These are phyloP conservation scores for Hemibagrus wyckioides DNA, from an alignment of 2,113 vertebrate genomes.

Conservation along the genomic window DNA sequence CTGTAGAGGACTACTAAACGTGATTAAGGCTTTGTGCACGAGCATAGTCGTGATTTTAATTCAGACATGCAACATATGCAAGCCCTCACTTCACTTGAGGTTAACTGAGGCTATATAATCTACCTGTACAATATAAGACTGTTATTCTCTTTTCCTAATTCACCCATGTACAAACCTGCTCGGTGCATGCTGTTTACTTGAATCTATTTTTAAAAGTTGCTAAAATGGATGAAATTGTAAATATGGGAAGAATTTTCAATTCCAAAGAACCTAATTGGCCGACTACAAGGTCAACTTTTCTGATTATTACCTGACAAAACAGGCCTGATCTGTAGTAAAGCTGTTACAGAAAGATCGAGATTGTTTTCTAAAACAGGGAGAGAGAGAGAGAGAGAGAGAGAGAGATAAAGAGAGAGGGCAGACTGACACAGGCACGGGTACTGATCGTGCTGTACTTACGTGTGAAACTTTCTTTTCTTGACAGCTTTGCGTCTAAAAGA, in stretches of 20 bases:
- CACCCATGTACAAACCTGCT: neutral
- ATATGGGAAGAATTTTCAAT: neutral
- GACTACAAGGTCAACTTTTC: neutral
- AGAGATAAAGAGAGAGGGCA: neutral
- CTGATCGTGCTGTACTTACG: constrained; percentile 61
- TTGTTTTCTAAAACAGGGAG: neutral
- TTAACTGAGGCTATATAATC: neutral
- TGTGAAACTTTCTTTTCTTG: constrained; percentile 71
- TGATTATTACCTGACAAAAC: neutral
- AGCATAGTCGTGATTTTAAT: constrained; percentile 38
- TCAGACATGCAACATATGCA: neutral
- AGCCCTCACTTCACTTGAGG: neutral
- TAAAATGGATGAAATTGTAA: neutral
- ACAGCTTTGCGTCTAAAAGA: constrained; percentile 53
- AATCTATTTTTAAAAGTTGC: neutral
- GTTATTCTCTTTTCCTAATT: neutral
- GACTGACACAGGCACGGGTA: neutral
- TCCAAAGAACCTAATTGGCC: neutral
- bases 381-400: neutral
- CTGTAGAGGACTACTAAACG: constrained; percentile 23
- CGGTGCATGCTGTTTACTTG: neutral
- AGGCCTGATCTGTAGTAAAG: neutral
- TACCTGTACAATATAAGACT: neutral
- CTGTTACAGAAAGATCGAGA: constrained; percentile 28
- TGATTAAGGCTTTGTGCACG: constrained; percentile 35